Base-by-base conservation (phyloP, 2,888 invertebrate genomes). In the Parascotia fuliginaria region DNA sequence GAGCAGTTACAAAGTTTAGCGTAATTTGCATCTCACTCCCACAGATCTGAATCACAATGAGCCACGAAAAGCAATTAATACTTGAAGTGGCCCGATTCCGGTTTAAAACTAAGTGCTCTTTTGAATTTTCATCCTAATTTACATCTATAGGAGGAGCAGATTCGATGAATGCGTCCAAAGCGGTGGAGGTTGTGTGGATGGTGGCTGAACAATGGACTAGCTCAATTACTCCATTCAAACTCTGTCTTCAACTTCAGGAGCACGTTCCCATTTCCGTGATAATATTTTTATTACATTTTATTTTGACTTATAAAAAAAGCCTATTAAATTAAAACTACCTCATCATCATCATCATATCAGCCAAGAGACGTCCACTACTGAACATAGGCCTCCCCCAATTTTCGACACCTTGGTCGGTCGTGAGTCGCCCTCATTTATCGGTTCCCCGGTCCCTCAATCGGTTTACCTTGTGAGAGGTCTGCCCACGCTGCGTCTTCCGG, bases 51-150 rank as follows among this genome's bases (percentile, higher is more conserved):
- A 89, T 90, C 76, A 88, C 88, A 90, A 90, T 90, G 87, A 87
- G 86, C 84, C 83, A 84, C 83, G 82, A 85, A 90, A 89, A 89
- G 89, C 90, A 90, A 90, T 90, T 90, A 90, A 89, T 90, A 89
- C 89, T 89, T 87, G 77, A 88, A 89, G 88, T 87, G 83, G 79
- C 81, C 79, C 79, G 82, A 86, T 87, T 87, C 84, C 83, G 84
- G 85, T 83, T 87, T 85, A 77, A 86, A 88, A 87, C 83, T 86
- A 87, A 87, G 85, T 86, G 88, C 87, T 89, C 88, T 85, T 89
- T 87, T 84, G 84, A 87, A 86, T 85, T 87, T 85, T 86, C 83
- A 79, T 82, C 79, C 81, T 81, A 80, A 81, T 82, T 83, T 79
- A 78, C 82, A 82, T 83, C 74, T 73, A 73, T 76, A 68, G 73